Base-by-base conservation (phyloP, 2,797 vertebrate species). In the Malacoctenus gilli region DNA sequence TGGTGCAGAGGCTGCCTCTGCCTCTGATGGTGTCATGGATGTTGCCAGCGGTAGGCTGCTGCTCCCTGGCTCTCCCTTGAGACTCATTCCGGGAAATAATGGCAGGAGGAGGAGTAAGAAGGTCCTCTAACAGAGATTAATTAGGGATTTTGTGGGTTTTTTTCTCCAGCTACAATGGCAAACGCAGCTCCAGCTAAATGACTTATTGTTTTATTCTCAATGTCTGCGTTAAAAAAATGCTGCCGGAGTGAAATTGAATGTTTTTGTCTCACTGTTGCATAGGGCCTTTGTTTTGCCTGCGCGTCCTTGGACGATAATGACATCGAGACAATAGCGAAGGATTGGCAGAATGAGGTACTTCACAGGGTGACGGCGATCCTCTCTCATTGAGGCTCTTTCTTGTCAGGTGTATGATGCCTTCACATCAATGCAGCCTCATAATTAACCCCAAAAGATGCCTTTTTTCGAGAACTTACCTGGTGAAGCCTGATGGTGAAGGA, bases 121-220 rank as follows among this genome's bases (percentile, higher is more conserved):
- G 66, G 77, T 84, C 83, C 74, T 82, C 79, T 83, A 85, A 87
- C 77, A 77, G 84, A 86, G 79, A 89, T 91, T 90, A 90, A 92
- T 90, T 89, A 86, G 79, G 68, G 69, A 66, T 87, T 82, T 83
- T 84, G 68, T 87, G 87, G 81, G 82, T 84, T 68, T 87, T 82
- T 87, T 89, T 76, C 85, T 75, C 75, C 64, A 69, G 69, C 69
- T 66, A 88, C 84, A 88, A 87, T 86, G 63, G 87, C 72, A 69
- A 77, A 79, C 59, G 75, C 63, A 67, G 76, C 83, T 68, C 50
- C n/a, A 21, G 79, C 84, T 75, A 75, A 89, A 87, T 82, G 35
- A 79, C 71, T 74, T 77, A 86, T 86, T 89, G 77, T 88, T 73
- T 72, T 59, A 72, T 75, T 77, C 52, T 73, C 77, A 83, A 79